Evolutionary conservation across 1,140 invertebrate genomes (phyloP), one percentile per base, ranked within the genome.

Genomic region (Wasmannia auropunctata): DNA sequence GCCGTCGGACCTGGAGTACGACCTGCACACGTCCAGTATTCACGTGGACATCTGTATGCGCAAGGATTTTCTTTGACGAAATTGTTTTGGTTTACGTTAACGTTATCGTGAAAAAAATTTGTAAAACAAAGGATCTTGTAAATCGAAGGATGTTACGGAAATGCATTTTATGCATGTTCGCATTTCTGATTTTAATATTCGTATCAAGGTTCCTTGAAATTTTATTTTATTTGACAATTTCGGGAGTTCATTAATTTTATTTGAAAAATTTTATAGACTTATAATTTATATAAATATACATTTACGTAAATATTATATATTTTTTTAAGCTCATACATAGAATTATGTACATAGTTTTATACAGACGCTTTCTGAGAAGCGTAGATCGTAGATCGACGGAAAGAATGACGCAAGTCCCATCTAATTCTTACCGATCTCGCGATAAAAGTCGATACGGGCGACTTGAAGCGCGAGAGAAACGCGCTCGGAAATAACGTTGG

Each of bases 401-500:
- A 43, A n/a, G 11, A 37, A 69, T 10, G 6, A 40, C 2, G 63
- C 3, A 7, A 51, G n/a, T 10, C 51, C 54, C 7, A 28, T 63
- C 19, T 22, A 25, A 79, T 43, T 69, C 43, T 43, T 43, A 58
- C 14, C n/a, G 25, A 56, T 34, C 25, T 25, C 14, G 34, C 25
- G 43, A 81, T 81, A 81, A 56, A 40, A 6, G 16, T 60, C 37
- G 62, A 31, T 10, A 28, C 8, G 37, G n/a, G 14, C 14, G 51
- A 58, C 14, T 72, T 58, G 31, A 46, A 46, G 43, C 14, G 43
- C 16, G 16, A 16, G 11, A 46, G 31, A 54, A 79, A 79, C 28
- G 28, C 31, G 19, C 25, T 31, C 65, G 79, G 51, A 72, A 83
- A 83, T 83, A 72, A 83, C 51, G 28, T 58, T 2, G 67, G 37